phyloP scores from a whole-genome alignment of 2,888 invertebrate species.

The Drosophila recens region DNA sequence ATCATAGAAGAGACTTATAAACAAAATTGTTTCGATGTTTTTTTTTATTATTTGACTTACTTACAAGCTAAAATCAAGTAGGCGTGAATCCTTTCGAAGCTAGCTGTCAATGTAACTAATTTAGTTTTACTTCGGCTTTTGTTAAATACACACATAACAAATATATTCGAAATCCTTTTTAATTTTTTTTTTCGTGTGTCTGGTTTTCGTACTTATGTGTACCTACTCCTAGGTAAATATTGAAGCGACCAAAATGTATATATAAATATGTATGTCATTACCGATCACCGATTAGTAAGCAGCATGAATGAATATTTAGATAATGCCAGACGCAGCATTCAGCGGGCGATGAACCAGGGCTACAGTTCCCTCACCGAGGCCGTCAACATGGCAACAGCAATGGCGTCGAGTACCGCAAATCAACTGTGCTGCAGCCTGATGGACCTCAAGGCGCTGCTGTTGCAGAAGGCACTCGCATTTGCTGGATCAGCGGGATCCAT shows the following conservation, averaged over 20 bases:
- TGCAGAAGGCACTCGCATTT: not conserved
- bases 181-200: constrained; percentile 17
- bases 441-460: not conserved
- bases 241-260: not conserved
- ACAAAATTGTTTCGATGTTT: too few species aligned
- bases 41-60: not conserved
- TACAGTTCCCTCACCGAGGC: constrained; percentile 23
- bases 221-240: constrained; percentile 26
- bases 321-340: constrained; percentile 33
- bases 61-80: not conserved
- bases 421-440: constrained; percentile 6
- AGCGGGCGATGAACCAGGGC: constrained; percentile 25
- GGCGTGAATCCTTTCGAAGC: not conserved
- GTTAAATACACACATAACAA: constrained; percentile 23
- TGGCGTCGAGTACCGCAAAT: constrained; percentile 11
- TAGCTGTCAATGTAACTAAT: too few species aligned
- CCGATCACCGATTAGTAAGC: constrained; percentile 4
- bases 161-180: constrained; percentile 23
- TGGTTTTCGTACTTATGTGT: constrained; percentile 40
- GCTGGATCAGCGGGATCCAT: not conserved
- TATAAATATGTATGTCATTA: not conserved
- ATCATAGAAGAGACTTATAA: too few species aligned
- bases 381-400: not conserved
- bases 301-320: constrained; percentile 47
- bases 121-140: constrained; percentile 38